Evolutionary conservation across 2,113 vertebrate genomes (phyloP).

Genomic region (Rhinolophus sinicus): DNA sequence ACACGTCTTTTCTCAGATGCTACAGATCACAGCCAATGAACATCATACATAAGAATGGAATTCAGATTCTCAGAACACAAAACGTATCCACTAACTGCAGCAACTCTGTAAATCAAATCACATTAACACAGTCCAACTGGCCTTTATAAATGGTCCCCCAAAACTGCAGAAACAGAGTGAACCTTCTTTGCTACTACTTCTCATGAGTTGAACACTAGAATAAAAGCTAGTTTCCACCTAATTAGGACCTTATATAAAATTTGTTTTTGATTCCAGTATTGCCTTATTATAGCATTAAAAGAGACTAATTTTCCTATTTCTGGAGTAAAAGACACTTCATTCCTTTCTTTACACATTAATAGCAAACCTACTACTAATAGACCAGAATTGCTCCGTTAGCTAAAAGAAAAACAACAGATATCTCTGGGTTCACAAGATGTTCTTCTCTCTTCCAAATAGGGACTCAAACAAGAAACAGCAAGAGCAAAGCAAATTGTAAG

Average conservation of each 20-base stretch:
- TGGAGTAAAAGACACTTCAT: constrained; percentile 65
- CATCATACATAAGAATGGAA: constrained; percentile 33
- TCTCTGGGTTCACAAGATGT: constrained; percentile 48
- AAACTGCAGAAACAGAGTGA: constrained; percentile 68
- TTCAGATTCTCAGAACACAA: constrained; percentile 37
- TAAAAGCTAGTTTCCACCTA: constrained; percentile 62
- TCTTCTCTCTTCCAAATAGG: constrained; percentile 34
- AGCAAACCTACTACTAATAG: constrained; percentile 66
- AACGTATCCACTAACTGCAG: constrained; percentile 55
- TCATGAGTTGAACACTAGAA: constrained; percentile 45
- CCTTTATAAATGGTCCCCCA: constrained; percentile 75
- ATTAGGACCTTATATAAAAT: constrained; percentile 57
- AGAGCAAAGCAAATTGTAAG: constrained; percentile 56
- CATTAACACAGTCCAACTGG: constrained; percentile 67
- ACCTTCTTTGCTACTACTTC: constrained; percentile 5
- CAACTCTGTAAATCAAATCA: constrained; percentile 58
- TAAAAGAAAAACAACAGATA: constrained; percentile 62
- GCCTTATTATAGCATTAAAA: constrained; percentile 68
- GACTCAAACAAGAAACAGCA: constrained; percentile 57
- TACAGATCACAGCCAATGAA: constrained; percentile 59
- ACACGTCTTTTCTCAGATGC: constrained; percentile 66
- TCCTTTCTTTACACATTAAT: constrained; percentile 72
- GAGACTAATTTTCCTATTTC: constrained; percentile 70
- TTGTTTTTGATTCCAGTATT: constrained; percentile 64
- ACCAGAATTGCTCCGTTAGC: constrained; percentile 73